Evolutionary conservation across 2,797 vertebrate genomes (phyloP), one percentile per base, ranked within the genome.

Genomic region (Sitta carolinensis): DNA sequence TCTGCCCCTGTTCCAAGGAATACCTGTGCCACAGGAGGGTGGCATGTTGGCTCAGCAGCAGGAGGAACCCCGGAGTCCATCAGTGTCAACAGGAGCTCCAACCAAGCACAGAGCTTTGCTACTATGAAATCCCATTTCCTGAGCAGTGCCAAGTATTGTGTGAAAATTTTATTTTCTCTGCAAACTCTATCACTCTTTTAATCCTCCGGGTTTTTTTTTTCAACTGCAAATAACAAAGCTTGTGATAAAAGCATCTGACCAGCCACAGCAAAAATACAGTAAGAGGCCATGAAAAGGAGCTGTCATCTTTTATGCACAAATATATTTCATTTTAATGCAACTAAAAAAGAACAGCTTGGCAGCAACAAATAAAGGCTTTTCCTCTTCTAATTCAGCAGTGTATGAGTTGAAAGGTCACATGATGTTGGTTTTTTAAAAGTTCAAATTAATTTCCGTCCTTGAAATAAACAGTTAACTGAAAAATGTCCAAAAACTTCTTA

Each of bases 181-280:
- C 72, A 95, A 85, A 85, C 45, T 66, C 51, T 32, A 51, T 73
- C 82, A 14, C 36, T 67, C 27, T 38, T 59, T 80, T 45, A 90
- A 90, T 89, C 58, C 83, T 75, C 47, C 14, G 47, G 38, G 50
- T 34, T 38, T 40, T 5, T 40, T 5, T 66, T 62, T 74, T 26
- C 61, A 66, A 52, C 50, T 75, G 69, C 34, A 69, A 79, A 85
- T 77, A 94, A 87, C 77, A 95, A 88, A 94, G 80, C 55, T 74
- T 72, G 38, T 86, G 88, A 93, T 82, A 90, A 95, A 94, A 93
- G 67, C 63, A 43, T 79, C 77, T 92, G 88, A 79, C 80, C 77
- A 90, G 85, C 27, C 84, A 66, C 63, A 74, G 74, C 52, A 81
- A 84, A 88, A 95, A 87, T 87, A 67, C 45, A 79, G 55, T 42